These are phyloP conservation scores for Charina bottae DNA, from an alignment of 2,113 vertebrate genomes.

Conservation along the genomic window DNA sequence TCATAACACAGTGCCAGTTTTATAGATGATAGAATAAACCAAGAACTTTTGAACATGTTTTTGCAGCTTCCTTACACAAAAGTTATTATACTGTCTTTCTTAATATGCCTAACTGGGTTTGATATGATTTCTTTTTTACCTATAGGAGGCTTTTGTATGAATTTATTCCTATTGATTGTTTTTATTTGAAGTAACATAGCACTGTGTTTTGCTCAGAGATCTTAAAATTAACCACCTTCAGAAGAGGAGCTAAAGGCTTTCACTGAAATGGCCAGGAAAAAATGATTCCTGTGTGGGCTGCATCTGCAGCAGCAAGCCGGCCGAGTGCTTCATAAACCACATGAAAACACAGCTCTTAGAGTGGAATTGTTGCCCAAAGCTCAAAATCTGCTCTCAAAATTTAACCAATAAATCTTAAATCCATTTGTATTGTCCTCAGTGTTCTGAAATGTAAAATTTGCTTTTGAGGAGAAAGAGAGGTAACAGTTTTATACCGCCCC, in stretches of 20 bases:
- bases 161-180: background rate
- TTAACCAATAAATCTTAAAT: conserved; percentile 3
- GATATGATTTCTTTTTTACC: background rate
- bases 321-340: conserved; percentile 16
- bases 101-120: background rate
- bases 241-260: background rate
- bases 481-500: background rate
- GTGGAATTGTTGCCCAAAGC: background rate
- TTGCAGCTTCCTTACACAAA: background rate
- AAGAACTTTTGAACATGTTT: background rate
- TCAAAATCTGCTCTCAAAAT: background rate
- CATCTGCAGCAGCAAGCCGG: background rate
- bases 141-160: background rate
- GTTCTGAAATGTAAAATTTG: background rate
- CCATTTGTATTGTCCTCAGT: conserved; percentile 5
- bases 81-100: background rate
- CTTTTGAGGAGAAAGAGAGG: conserved; percentile 3
- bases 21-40: background rate
- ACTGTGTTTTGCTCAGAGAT: conserved; percentile 4
- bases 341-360: conserved; percentile 8
- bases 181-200: background rate
- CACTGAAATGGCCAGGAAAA: background rate
- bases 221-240: background rate
- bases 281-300: background rate
- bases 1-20: background rate